These are phyloP conservation scores for Spilogale gracilis DNA, from an alignment of 2,113 vertebrate genomes.

Conservation along the genomic window DNA sequence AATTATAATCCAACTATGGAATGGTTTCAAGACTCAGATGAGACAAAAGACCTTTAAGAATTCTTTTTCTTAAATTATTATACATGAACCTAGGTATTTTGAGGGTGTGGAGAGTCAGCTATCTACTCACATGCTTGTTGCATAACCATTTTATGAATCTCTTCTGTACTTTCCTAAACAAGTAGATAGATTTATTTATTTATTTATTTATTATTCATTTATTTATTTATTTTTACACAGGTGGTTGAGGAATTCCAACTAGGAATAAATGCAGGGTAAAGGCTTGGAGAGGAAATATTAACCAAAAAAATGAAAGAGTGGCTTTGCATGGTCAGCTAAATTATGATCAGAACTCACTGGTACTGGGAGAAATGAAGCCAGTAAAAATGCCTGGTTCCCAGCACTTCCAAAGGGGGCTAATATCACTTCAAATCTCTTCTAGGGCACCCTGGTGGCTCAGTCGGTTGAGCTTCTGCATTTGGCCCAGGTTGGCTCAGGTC, in stretches of 20 bases:
- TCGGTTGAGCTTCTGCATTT: too few species aligned
- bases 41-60: not conserved
- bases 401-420: not conserved
- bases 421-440: not conserved
- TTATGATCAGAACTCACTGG: not conserved
- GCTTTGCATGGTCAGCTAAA: not conserved
- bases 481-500: not conserved
- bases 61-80: not conserved
- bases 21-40: not conserved
- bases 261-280: constrained; percentile 14
- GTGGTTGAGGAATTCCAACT: not conserved
- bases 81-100: not conserved
- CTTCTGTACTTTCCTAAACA: not conserved
- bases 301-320: not conserved
- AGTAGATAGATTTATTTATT: not conserved
- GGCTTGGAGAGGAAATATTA: constrained; percentile 7
- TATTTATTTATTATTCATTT: too few species aligned
- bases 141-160: not conserved
- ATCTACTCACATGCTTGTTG: not conserved
- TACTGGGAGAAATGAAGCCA: not conserved
- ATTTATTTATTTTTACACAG: not conserved
- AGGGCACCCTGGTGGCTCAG: not conserved
- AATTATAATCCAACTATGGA: not conserved
- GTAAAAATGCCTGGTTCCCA: not conserved
- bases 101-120: not conserved